phyloP scores from a whole-genome alignment of 2,888 invertebrate species.

The Phyllotreta cruciferae region DNA sequence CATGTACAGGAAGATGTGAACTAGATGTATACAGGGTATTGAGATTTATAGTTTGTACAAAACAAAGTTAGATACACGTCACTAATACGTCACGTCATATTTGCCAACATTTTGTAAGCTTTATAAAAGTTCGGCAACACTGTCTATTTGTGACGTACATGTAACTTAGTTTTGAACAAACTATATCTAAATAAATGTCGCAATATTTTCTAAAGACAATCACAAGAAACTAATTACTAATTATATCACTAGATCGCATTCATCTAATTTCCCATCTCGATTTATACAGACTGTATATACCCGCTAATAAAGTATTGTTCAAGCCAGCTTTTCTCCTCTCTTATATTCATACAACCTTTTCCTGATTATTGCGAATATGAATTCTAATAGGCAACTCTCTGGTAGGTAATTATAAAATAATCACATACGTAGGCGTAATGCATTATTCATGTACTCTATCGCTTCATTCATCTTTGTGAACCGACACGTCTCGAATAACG shows the following conservation, averaged over 20 bases:
- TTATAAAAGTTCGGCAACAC: too few relatives aligned
- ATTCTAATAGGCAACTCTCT: slow-evolving; percentile 10
- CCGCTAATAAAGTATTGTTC: slow-evolving; percentile 15
- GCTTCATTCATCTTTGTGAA: slow-evolving; percentile 13
- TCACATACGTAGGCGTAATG: slow-evolving; percentile 14
- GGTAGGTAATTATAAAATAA: slow-evolving; percentile 7
- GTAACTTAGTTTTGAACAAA: not conserved
- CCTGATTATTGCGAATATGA: slow-evolving; percentile 5
- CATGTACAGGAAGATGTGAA: too few relatives aligned
- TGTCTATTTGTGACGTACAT: not conserved
- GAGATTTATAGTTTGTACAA: not conserved
- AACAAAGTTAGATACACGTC: too few relatives aligned
- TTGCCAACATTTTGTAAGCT: too few relatives aligned
- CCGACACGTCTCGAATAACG: not conserved
- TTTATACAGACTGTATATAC: too few relatives aligned
- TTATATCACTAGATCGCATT: slow-evolving; percentile 12
- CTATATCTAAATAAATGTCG: slow-evolving; percentile 4
- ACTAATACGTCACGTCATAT: too few relatives aligned
- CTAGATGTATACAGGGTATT: not conserved
- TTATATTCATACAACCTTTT: slow-evolving; percentile 1
- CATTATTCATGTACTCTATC: slow-evolving; percentile 8
- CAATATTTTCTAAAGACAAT: slow-evolving; percentile 14
- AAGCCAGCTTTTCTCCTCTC: not conserved
- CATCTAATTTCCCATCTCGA: slow-evolving; percentile 3
- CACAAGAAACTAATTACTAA: slow-evolving; percentile 15